Conservation (phyloP, 1,140 invertebrate genomes). For the Cephus cinctus region DNA sequence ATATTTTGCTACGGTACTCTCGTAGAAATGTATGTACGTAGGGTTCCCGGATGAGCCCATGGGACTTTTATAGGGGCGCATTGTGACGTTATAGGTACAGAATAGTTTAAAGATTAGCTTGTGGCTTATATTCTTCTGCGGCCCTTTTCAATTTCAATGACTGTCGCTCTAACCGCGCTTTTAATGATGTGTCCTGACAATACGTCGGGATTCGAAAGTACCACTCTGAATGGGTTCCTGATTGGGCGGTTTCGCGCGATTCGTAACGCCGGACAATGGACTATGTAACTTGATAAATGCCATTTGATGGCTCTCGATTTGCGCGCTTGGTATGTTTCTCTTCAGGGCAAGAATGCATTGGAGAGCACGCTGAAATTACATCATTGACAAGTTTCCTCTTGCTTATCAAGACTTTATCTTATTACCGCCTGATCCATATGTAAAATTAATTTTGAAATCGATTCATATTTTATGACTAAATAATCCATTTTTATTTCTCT, state of each 20-base stretch:
- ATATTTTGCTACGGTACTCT: too few species aligned
- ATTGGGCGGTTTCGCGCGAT: conserved; percentile 37
- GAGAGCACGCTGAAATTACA: too few species aligned
- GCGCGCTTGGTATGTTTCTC: too few species aligned
- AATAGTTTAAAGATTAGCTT: conserved; percentile 26
- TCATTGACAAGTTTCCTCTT: too few species aligned
- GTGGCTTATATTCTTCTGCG: conserved; percentile 23
- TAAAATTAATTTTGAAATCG: too few species aligned
- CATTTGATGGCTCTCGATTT: conserved; percentile 3
- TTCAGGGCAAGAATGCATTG: too few species aligned
- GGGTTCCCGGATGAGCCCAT: conserved; percentile 21
- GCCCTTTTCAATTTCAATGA: conserved; percentile 33
- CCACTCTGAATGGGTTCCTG: conserved; percentile 31
- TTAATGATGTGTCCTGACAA: conserved; percentile 38
- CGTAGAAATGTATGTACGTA: too few species aligned
- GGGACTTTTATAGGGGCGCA: conserved; percentile 39
- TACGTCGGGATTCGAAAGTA: conserved; percentile 23
- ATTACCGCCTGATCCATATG: too few species aligned
- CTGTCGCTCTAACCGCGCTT: conserved; percentile 32
- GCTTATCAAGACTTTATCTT: too few species aligned
- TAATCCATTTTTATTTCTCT: too few species aligned
- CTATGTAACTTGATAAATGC: conserved; percentile 3
- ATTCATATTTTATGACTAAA: too few species aligned
- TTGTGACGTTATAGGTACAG: conserved; percentile 25
- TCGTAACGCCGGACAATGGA: conserved; percentile 18